phyloP scores from a whole-genome alignment of 2,888 invertebrate genomes.

The Volucella zonaria region DNA sequence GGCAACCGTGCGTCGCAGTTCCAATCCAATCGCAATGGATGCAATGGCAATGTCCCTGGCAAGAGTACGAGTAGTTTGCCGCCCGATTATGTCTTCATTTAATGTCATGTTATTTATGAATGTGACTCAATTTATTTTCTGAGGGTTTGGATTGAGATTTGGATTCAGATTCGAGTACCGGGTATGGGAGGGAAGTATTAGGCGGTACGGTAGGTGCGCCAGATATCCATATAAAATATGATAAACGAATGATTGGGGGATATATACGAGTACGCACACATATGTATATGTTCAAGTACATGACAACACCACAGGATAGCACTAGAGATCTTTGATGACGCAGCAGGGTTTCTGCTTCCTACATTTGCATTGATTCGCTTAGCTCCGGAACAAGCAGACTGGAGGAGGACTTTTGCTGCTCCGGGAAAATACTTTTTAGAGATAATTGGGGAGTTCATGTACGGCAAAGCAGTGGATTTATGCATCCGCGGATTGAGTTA shows the following conservation, averaged over 20 bases:
- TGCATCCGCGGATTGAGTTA: conserved; percentile 67
- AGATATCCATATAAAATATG: conserved; percentile 67
- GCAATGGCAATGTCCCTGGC: background rate
- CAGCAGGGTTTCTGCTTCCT: conserved; percentile 58
- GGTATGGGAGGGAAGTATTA: background rate
- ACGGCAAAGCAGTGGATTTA: conserved; percentile 63
- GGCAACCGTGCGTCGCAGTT: conserved; percentile 29
- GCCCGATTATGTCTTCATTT: conserved; percentile 74
- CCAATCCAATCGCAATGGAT: no score
- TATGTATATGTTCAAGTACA: conserved; percentile 1
- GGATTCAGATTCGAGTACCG: no score
- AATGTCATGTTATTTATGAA: conserved; percentile 73
- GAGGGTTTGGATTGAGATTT: conserved; percentile 9
- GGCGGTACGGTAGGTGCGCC: conserved; percentile 22
- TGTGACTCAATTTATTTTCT: conserved; percentile 69
- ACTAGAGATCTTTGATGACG: conserved; percentile 47
- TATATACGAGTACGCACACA: conserved; percentile 9
- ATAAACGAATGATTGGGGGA: conserved; percentile 54
- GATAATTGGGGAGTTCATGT: conserved; percentile 73
- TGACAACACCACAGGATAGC: conserved; percentile 49
- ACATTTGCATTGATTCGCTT: conserved; percentile 67
- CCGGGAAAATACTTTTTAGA: conserved; percentile 65
- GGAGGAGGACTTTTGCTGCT: conserved; percentile 1
- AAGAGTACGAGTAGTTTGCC: conserved; percentile 53
- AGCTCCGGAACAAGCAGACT: conserved; percentile 5